Evolutionary conservation across 64 coral and sea anemone genomes (phyloP).

Genomic region (Acropora yongei): DNA sequence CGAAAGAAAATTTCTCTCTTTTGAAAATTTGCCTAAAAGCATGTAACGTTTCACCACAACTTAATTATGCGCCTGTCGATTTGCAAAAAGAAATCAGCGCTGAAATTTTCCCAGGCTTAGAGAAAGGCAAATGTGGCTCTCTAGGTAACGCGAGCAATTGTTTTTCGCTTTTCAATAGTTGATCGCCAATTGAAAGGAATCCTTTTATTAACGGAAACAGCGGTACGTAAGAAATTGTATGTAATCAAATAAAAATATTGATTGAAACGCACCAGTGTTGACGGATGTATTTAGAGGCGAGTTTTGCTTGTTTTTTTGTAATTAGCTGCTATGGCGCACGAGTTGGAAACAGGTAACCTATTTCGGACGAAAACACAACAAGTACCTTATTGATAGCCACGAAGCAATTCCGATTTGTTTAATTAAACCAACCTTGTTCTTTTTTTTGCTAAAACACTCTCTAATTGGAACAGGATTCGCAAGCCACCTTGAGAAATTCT

Average conservation of each 20-base stretch:
- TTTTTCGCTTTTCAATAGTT: constrained; percentile 17
- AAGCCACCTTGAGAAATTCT: no score
- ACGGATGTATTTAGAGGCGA: neutral
- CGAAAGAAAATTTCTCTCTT: no score
- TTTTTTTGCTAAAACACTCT: no score
- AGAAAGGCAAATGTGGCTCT: constrained; percentile 48
- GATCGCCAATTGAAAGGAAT: constrained; percentile 41
- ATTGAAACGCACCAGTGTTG: constrained; percentile 36
- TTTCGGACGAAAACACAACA: neutral
- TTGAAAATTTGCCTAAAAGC: neutral
- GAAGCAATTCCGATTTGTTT: constrained; percentile 19
- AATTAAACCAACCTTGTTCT: no score
- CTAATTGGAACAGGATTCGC: no score
- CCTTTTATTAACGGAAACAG: constrained; percentile 1
- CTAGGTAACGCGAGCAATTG: constrained; percentile 46
- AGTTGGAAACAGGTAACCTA: neutral
- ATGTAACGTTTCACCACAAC: no score
- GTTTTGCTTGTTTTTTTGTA: neutral
- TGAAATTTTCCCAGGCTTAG: constrained; percentile 8
- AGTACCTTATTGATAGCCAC: neutral
- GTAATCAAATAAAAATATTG: constrained; percentile 37
- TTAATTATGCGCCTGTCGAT: no score
- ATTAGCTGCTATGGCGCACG: constrained; percentile 1
- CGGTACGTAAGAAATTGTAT: neutral
- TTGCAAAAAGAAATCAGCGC: neutral